phyloP scores from a whole-genome alignment of 2,113 vertebrate species.

The Lasiurus borealis region DNA sequence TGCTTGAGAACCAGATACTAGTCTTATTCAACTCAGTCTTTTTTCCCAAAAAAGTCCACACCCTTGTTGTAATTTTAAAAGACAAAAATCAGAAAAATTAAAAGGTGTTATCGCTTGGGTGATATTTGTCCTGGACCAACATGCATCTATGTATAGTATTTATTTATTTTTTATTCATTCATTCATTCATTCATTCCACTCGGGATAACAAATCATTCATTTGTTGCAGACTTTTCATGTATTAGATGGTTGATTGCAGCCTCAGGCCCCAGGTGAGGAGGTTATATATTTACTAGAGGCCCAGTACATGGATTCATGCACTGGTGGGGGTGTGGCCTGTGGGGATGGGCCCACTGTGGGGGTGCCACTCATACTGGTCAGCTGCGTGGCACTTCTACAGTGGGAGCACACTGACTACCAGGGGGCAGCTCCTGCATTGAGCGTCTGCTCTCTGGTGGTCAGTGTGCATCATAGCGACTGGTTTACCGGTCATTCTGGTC shows the following conservation, averaged over 20 bases:
- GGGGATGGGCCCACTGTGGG: too few species aligned
- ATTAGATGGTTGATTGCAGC: background rate
- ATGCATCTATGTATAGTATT: background rate
- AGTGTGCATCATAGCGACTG: too few species aligned
- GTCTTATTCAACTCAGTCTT: background rate
- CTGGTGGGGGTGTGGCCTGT: too few species aligned
- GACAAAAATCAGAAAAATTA: background rate
- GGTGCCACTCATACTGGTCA: too few species aligned
- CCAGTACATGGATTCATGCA: too few species aligned
- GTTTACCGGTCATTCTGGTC: too few species aligned
- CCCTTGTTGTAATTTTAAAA: background rate
- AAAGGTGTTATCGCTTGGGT: constrained; percentile 37
- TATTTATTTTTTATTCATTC: background rate
- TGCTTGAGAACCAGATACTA: constrained; percentile 36
- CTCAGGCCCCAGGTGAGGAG: background rate
- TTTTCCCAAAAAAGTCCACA: background rate
- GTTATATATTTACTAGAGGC: background rate
- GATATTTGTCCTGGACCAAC: background rate
- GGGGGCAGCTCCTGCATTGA: too few species aligned
- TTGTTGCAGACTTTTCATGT: constrained; percentile 43
- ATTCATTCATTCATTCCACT: background rate
- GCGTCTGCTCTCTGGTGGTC: too few species aligned
- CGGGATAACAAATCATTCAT: background rate
- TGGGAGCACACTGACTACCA: too few species aligned
- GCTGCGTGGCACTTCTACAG: too few species aligned